Evolutionary conservation across 2,888 invertebrate genomes (phyloP).

Genomic region (Hemithea aestivaria): DNA sequence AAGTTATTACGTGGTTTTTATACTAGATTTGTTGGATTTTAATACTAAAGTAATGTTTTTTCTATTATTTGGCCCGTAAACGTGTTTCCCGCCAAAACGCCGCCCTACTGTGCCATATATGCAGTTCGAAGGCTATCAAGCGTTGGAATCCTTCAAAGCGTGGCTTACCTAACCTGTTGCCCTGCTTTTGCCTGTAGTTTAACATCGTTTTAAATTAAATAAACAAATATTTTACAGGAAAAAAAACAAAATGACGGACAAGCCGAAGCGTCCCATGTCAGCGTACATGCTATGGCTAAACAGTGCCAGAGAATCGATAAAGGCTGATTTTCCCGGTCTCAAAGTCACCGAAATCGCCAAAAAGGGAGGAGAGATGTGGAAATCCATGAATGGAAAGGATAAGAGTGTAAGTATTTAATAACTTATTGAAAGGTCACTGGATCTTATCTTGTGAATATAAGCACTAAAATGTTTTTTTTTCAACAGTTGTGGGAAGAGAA

Average conservation of each 20-base stretch:
- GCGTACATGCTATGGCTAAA: slow-evolving; percentile 98
- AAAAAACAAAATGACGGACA: slow-evolving; percentile 88
- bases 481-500: slow-evolving; percentile 93
- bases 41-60: slow-evolving; percentile 24
- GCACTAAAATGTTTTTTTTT: slow-evolving; percentile 21
- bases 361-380: slow-evolving; percentile 98
- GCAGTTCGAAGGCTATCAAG: slow-evolving; percentile 46
- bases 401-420: slow-evolving; percentile 83
- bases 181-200: slow-evolving; percentile 33
- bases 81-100: slow-evolving; percentile 78
- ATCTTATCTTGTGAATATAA: background rate
- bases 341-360: slow-evolving; percentile 95
- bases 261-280: slow-evolving; percentile 94
- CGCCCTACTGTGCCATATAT: slow-evolving; percentile 54
- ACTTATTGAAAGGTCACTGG: slow-evolving; percentile 4
- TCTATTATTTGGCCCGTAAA: slow-evolving; percentile 32
- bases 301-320: slow-evolving; percentile 91
- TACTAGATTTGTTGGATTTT: slow-evolving; percentile 22
- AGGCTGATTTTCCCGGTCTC: slow-evolving; percentile 93
- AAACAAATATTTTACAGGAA: slow-evolving; percentile 54
- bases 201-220: slow-evolving; percentile 19
- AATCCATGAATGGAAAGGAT: slow-evolving; percentile 84
- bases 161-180: slow-evolving; percentile 55
- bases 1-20: slow-evolving; percentile 25
- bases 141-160: slow-evolving; percentile 36